Evolutionary conservation across 2,113 vertebrate genomes (phyloP).

Genomic region (Rhinoptilus africanus): DNA sequence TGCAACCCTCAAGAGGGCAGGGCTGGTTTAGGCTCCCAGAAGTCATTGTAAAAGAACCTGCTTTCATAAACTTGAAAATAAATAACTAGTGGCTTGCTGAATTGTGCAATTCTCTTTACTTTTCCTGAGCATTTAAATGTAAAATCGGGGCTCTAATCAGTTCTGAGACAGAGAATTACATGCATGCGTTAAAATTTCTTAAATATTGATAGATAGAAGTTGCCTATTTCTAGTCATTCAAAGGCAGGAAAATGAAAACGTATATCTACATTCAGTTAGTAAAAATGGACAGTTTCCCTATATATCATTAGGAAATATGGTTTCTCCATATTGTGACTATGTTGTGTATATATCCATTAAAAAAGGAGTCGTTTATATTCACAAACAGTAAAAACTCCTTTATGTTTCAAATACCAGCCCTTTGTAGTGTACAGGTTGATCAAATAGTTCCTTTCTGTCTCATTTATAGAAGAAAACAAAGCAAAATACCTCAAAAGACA

Average conservation of each 20-base stretch:
- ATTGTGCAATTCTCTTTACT: neutral
- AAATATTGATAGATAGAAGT: neutral
- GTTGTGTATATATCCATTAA: neutral
- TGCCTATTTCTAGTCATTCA: neutral
- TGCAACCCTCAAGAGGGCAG: neutral
- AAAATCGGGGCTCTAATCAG: neutral
- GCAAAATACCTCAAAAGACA: neutral
- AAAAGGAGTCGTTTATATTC: neutral
- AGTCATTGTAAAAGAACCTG: neutral
- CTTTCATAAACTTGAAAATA: neutral
- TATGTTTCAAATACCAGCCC: neutral
- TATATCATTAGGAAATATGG: neutral
- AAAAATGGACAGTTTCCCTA: neutral
- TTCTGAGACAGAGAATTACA: neutral
- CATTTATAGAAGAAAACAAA: neutral
- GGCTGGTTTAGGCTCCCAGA: neutral
- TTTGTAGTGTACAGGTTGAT: neutral
- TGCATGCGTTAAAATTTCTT: neutral
- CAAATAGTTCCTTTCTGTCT: neutral
- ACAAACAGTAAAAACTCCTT: neutral
- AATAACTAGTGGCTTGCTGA: neutral
- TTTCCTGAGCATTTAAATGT: neutral
- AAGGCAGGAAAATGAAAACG: neutral
- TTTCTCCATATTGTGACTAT: neutral
- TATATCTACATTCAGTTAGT: neutral